Conservation (phyloP, 2,888 invertebrate species). For the Erynnis tages region DNA sequence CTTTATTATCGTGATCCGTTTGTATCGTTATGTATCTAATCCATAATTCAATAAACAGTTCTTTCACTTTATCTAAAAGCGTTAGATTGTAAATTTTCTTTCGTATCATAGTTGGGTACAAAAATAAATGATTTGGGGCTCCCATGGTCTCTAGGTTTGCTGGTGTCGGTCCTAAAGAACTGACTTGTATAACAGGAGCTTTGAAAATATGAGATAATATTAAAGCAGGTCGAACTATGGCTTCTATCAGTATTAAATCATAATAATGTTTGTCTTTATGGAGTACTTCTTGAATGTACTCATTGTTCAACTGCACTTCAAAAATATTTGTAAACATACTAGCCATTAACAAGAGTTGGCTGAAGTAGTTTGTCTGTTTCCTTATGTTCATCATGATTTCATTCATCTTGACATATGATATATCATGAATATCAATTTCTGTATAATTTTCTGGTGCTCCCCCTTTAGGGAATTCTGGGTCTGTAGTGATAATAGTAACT, state of each 20-base stretch:
- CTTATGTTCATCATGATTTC: not conserved
- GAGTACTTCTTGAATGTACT: conserved; percentile 39
- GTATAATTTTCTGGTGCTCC: conserved; percentile 41
- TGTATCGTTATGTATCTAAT: not conserved
- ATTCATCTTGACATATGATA: conserved; percentile 31
- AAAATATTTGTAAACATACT: conserved; percentile 24
- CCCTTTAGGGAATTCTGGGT: conserved; percentile 39
- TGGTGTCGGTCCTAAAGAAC: conserved; percentile 38
- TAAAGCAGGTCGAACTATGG: conserved; percentile 34
- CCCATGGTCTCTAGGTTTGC: conserved; percentile 38
- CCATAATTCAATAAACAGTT: not conserved
- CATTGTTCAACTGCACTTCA: conserved; percentile 33
- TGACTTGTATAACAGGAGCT: conserved; percentile 46
- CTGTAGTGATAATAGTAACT: conserved; percentile 47
- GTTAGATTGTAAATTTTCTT: conserved; percentile 33
- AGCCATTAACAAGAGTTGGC: conserved; percentile 27
- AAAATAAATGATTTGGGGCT: conserved; percentile 40
- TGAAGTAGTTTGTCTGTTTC: not conserved
- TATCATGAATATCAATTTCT: conserved; percentile 45
- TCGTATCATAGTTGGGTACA: conserved; percentile 39
- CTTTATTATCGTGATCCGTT: conserved; percentile 12
- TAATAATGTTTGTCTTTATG: conserved; percentile 32
- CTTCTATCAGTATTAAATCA: conserved; percentile 49
- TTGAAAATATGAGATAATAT: conserved; percentile 45
- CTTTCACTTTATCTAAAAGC: conserved; percentile 27